Base-by-base conservation (phyloP, 35 echinoderm and acorn worm species). In the Eucidaris tribuloides region DNA sequence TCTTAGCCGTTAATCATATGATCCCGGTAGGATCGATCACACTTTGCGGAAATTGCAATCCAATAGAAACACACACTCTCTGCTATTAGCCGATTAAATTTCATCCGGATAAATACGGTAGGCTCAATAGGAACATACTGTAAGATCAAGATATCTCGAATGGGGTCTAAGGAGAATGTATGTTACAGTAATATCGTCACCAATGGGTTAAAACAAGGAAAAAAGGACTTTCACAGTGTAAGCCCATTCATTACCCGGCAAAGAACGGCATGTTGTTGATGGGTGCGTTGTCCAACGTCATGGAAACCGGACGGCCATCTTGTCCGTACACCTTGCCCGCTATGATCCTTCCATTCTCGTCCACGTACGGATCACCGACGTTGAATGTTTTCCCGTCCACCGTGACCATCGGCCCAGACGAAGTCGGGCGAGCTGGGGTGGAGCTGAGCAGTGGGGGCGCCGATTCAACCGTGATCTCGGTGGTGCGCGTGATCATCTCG, bases 171-270 rank as follows among this genome's bases (percentile, higher is more conserved):
- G n/a, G n/a, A n/a, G n/a, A n/a, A n/a, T n/a, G n/a, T n/a, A n/a
- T n/a, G n/a, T n/a, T n/a, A n/a, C n/a, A n/a, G n/a, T n/a, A n/a
- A n/a, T n/a, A n/a, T n/a, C n/a, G n/a, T n/a, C n/a, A n/a, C n/a
- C n/a, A n/a, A n/a, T n/a, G n/a, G n/a, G n/a, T n/a, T n/a, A n/a
- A n/a, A n/a, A n/a, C n/a, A n/a, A n/a, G n/a, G n/a, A n/a, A n/a
- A n/a, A n/a, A n/a, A n/a, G n/a, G n/a, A n/a, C n/a, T n/a, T n/a
- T n/a, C n/a, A n/a, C n/a, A n/a, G n/a, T n/a, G n/a, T n/a, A n/a
- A n/a, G n/a, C n/a, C n/a, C n/a, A n/a, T n/a, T n/a, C n/a, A n/a
- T 43, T 66, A 90, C 88, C 88, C 88, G 34, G 88, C 80, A 84
- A 84, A 83, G 40, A 90, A 77, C 1, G 88, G 81, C 55, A 90